These are phyloP conservation scores for Pseudomyrmex sp. DNA, from an alignment of 1,140 invertebrate species.

Conservation along the genomic window DNA sequence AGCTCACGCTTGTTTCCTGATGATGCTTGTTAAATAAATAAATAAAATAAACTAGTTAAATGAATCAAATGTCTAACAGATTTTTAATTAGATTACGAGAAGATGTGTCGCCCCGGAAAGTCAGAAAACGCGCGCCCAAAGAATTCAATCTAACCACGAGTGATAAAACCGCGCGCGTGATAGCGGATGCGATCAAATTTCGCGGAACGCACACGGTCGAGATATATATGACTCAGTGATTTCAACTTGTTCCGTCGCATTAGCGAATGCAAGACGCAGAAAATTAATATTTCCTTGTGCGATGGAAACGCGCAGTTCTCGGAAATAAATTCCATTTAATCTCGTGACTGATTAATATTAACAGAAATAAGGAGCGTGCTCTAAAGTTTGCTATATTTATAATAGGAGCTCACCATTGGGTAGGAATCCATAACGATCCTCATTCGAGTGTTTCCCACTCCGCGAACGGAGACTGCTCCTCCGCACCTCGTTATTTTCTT, in stretches of 20 bases:
- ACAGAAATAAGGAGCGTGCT: not conserved
- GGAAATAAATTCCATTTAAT: not conserved
- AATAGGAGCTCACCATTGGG: slow-evolving; percentile 74
- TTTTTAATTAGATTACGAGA: too few species aligned
- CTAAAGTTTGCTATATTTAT: not conserved
- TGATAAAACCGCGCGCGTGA: too few species aligned
- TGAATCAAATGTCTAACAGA: too few species aligned
- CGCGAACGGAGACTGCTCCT: slow-evolving; percentile 30
- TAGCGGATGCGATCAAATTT: slow-evolving; percentile 20
- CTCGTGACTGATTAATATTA: not conserved
- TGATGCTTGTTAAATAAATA: not conserved
- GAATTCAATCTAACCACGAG: too few species aligned
- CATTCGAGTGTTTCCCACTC: slow-evolving; percentile 26
- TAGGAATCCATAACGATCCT: slow-evolving; percentile 78
- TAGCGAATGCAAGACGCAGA: not conserved
- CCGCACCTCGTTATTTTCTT: not conserved
- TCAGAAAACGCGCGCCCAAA: too few species aligned
- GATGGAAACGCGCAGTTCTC: not conserved
- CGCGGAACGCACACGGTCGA: slow-evolving; percentile 9
- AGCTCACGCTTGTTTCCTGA: too few species aligned
- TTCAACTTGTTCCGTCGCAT: slow-evolving; percentile 7
- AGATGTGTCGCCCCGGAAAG: too few species aligned
- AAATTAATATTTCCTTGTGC: slow-evolving; percentile 20
- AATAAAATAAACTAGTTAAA: too few species aligned
- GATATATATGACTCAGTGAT: slow-evolving; percentile 29